phyloP scores from a whole-genome alignment of 2,888 invertebrate genomes.

The Tortricodes alternella region DNA sequence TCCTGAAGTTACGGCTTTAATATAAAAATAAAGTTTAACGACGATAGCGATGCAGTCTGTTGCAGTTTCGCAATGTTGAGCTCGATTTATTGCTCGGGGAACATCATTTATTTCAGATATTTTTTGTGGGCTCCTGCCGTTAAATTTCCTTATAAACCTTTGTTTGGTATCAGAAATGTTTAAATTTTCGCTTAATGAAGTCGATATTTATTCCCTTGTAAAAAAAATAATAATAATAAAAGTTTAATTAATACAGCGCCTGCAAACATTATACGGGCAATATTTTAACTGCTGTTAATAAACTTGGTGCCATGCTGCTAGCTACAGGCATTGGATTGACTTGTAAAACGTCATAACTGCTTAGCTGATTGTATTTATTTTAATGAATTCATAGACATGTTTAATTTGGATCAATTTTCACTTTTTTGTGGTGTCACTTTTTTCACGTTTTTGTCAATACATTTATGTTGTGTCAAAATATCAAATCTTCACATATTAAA shows the following conservation, averaged over 20 bases:
- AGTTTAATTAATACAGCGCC: slow-evolving; percentile 3
- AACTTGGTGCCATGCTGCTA: neutral
- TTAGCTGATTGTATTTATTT: neutral
- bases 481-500: no score
- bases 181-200: no score
- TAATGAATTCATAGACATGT: no score
- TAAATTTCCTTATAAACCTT: slow-evolving; percentile 37
- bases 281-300: neutral
- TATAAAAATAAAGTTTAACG: slow-evolving; percentile 81
- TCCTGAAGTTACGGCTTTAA: slow-evolving; percentile 72
- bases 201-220: no score
- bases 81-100: slow-evolving; percentile 70
- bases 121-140: slow-evolving; percentile 53
- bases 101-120: slow-evolving; percentile 65
- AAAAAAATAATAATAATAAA: no score
- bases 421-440: no score
- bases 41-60: slow-evolving; percentile 68
- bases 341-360: neutral
- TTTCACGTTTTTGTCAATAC: no score
- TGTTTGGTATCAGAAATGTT: slow-evolving; percentile 36
- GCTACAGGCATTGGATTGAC: neutral
- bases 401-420: no score
- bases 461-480: no score
- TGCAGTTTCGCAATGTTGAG: slow-evolving; percentile 70
- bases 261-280: neutral